A percentile compares a stretch with the other conserved stretches of the same genome.
Conservation (phyloP, 1,140 invertebrate species). For the Nasonia vitripennis region DNA sequence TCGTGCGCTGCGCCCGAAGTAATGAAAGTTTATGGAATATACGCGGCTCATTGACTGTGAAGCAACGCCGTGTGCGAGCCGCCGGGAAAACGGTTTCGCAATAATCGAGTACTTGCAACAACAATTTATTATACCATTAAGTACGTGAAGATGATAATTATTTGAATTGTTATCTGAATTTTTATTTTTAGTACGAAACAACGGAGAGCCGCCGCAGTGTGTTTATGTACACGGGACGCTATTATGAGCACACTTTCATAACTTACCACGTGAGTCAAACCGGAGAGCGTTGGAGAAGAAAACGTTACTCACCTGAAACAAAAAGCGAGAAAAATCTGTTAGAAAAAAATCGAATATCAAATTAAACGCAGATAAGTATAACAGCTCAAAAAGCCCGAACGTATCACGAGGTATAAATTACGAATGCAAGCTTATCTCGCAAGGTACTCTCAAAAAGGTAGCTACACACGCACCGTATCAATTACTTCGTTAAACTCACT, state of each 20-base stretch:
- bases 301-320: conserved; percentile 48
- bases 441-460: neutral
- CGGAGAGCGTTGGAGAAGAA: neutral
- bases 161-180: neutral
- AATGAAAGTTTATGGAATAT: conserved; percentile 3
- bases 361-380: too few relatives aligned
- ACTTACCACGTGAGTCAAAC: conserved; percentile 11
- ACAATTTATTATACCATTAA: conserved; percentile 26
- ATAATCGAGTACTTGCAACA: neutral
- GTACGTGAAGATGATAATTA: neutral
- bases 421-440: too few relatives aligned
- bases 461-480: too few relatives aligned
- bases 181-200: neutral
- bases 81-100: conserved; percentile 14
- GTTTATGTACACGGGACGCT: neutral
- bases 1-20: neutral
- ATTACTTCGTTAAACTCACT: neutral
- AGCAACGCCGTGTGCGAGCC: neutral
- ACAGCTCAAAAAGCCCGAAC: too few relatives aligned
- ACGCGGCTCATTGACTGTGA: neutral
- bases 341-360: neutral
- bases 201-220: too few relatives aligned
- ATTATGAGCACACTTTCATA: neutral
- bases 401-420: too few relatives aligned
- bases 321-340: neutral